A percentile compares a stretch with the other conserved stretches of the same genome.
phyloP scores from a whole-genome alignment of 2,888 invertebrate genomes.

The Troilus luridus region DNA sequence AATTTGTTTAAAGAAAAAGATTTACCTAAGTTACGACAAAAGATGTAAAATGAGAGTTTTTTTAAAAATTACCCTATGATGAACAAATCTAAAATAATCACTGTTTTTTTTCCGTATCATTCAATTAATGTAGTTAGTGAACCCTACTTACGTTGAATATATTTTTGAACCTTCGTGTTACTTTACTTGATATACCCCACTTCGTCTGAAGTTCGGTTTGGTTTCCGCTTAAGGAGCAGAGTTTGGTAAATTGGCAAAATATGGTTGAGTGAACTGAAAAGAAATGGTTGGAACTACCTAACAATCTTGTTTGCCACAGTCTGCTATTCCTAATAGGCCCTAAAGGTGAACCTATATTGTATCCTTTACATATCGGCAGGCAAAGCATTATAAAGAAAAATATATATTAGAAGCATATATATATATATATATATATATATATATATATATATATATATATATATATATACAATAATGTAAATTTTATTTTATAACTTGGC shows the following conservation, averaged over 20 bases:
- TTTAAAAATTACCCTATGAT: too few relatives aligned
- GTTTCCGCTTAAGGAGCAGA: neutral
- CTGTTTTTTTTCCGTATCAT: too few relatives aligned
- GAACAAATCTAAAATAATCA: too few relatives aligned
- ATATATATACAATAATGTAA: neutral
- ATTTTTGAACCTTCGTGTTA: neutral
- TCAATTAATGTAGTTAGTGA: neutral
- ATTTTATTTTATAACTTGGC: too few relatives aligned
- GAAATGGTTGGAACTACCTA: constrained; percentile 19
- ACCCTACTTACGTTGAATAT: neutral
- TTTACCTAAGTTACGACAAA: too few relatives aligned
- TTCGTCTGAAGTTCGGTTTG: neutral
- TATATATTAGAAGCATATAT: neutral
- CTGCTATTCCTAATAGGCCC: neutral
- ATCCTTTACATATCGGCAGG: neutral
- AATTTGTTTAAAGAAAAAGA: too few relatives aligned
- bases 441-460: neutral
- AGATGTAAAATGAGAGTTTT: too few relatives aligned
- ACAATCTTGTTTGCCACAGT: neutral
- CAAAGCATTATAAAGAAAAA: neutral
- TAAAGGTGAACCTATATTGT: constrained; percentile 13
- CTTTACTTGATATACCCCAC: neutral
- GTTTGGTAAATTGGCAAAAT: neutral
- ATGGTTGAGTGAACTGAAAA: neutral
- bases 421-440: neutral